These are phyloP conservation scores for Hirudo medicinalis DNA, from an alignment of 1,140 invertebrate genomes.

Conservation along the genomic window DNA sequence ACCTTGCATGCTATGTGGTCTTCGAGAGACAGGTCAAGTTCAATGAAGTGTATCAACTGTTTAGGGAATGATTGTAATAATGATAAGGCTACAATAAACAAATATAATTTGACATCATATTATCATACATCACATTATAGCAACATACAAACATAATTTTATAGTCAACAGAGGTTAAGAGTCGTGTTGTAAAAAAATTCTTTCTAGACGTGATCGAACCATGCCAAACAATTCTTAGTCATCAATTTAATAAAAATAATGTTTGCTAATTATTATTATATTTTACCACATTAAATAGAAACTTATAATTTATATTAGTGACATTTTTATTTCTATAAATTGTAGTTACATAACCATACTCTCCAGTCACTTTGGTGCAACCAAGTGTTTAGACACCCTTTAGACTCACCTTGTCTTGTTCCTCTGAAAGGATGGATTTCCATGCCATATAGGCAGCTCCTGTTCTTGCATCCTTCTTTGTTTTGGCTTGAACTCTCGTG, in stretches of 20 bases:
- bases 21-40: neutral
- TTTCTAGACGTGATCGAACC: neutral
- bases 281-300: too few relatives aligned
- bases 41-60: neutral
- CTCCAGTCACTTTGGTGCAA: neutral
- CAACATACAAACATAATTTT: too few relatives aligned
- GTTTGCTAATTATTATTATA: too few relatives aligned
- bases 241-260: too few relatives aligned
- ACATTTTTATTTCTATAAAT: too few relatives aligned
- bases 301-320: too few relatives aligned
- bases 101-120: too few relatives aligned
- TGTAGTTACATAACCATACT: too few relatives aligned
- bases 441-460: slow-evolving; percentile 20
- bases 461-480: slow-evolving; percentile 2
- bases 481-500: slow-evolving; percentile 4
- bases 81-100: too few relatives aligned
- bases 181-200: neutral
- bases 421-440: slow-evolving; percentile 8
- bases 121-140: too few relatives aligned
- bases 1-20: neutral
- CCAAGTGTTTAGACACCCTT: too few relatives aligned
- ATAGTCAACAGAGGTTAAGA: neutral
- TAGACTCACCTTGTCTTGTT: slow-evolving; percentile 5
- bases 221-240: neutral
- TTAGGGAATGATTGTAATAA: neutral